Evolutionary conservation across 2,113 vertebrate species (phyloP).

Genomic region (Larimichthys crocea): DNA sequence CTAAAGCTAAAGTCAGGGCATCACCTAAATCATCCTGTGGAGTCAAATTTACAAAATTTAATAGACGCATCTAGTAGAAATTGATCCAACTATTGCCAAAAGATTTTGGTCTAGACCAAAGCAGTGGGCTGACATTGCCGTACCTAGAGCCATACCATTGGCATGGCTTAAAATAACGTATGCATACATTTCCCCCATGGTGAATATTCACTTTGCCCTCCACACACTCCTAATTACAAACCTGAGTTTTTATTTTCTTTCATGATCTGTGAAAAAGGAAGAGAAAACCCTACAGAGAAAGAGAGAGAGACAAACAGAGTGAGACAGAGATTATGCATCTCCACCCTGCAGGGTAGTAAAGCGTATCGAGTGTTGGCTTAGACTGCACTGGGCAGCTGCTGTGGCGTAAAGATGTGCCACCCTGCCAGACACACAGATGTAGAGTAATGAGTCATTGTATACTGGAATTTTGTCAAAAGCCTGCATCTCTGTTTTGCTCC

Average conservation of each 20-base stretch:
- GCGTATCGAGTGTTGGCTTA: conserved; percentile 60
- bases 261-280: background rate
- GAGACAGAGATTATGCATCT: conserved; percentile 57
- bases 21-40: background rate
- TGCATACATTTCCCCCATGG: conserved; percentile 27
- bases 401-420: conserved; percentile 58
- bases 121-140: conserved; percentile 1
- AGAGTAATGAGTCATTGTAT: conserved; percentile 71
- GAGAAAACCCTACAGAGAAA: background rate
- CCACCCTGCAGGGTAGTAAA: conserved; percentile 56
- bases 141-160: background rate
- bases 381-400: conserved; percentile 66
- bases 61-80: background rate
- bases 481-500: conserved; percentile 61
- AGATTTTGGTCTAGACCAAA: conserved; percentile 4
- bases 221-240: conserved; percentile 18
- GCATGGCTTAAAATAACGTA: background rate
- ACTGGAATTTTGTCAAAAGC: conserved; percentile 68
- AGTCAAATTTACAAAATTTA: conserved; percentile 5
- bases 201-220: conserved; percentile 11
- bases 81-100: background rate
- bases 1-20: background rate
- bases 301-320: conserved; percentile 39
- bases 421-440: conserved; percentile 71
- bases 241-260: conserved; percentile 29